phyloP scores from a whole-genome alignment of 2,797 vertebrate species.

The Poecilia wingei region DNA sequence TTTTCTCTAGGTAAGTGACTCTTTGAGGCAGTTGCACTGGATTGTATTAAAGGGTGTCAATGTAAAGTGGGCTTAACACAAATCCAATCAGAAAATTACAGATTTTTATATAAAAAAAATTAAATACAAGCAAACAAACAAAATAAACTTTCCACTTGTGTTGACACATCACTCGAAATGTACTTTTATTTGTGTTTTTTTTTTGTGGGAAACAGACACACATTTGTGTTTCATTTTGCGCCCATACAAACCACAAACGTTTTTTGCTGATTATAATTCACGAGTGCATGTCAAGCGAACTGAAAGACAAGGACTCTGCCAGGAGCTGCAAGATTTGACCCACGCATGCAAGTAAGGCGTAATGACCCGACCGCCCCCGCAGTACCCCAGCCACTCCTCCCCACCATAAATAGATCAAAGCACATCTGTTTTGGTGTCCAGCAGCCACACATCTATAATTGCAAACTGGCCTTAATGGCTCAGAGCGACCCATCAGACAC shows the following conservation, averaged over 20 bases:
- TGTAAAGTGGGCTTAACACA: not conserved
- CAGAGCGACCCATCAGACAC: slow-evolving; percentile 74
- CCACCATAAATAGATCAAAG: slow-evolving; percentile 82
- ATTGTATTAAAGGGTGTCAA: not conserved
- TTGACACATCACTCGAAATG: not conserved
- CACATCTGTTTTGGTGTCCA: slow-evolving; percentile 81
- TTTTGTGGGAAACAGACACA: not conserved
- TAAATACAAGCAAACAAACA: not conserved
- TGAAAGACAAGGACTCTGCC: slow-evolving; percentile 70
- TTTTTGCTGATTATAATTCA: slow-evolving; percentile 57
- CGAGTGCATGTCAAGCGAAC: slow-evolving; percentile 72
- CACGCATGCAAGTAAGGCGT: slow-evolving; percentile 72
- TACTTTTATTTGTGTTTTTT: not conserved
- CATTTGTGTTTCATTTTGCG: slow-evolving; percentile 7
- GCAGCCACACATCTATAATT: slow-evolving; percentile 82
- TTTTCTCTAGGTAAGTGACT: not conserved
- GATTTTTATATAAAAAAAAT: not conserved
- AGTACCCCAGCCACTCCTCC: slow-evolving; percentile 29
- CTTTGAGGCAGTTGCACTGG: not conserved
- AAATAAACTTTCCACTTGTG: not conserved
- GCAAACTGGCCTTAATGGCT: slow-evolving; percentile 78
- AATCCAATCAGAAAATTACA: not conserved
- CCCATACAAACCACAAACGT: slow-evolving; percentile 49
- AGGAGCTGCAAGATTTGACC: slow-evolving; percentile 76
- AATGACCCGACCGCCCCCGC: slow-evolving; percentile 48